These are phyloP conservation scores for Leptinotarsa rubiginosa DNA, from an alignment of 2,888 invertebrate species.

Conservation along the genomic window DNA sequence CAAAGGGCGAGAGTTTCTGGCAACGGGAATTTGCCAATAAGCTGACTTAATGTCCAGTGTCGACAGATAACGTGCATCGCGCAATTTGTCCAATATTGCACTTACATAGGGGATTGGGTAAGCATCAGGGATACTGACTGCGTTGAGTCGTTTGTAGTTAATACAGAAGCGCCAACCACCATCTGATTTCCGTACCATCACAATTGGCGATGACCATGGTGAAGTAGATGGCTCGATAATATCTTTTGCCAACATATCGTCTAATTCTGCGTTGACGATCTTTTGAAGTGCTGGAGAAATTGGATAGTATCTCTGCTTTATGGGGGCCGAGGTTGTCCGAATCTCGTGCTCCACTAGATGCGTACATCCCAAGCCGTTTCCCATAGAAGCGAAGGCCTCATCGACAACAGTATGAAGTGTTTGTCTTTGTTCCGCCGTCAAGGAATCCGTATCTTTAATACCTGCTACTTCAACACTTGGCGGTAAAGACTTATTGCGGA, in stretches of 20 bases:
- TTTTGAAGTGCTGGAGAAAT: constrained; percentile 38
- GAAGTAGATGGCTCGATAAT: constrained; percentile 49
- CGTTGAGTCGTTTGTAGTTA: constrained; percentile 49
- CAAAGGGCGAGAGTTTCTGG: constrained; percentile 35
- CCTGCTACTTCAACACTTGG: background rate
- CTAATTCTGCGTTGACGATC: constrained; percentile 44
- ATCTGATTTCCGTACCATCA: constrained; percentile 58
- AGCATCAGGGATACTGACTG: constrained; percentile 41
- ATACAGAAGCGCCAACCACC: constrained; percentile 48
- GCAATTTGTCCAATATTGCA: constrained; percentile 31
- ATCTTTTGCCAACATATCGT: constrained; percentile 48
- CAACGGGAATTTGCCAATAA: constrained; percentile 35
- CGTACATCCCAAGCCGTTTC: constrained; percentile 33
- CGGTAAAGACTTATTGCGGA: background rate
- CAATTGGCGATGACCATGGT: constrained; percentile 55
- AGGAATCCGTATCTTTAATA: constrained; percentile 16
- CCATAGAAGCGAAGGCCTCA: constrained; percentile 34
- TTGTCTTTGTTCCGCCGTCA: constrained; percentile 16
- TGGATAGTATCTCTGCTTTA: constrained; percentile 44
- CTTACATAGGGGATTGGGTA: constrained; percentile 34
- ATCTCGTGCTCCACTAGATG: constrained; percentile 37
- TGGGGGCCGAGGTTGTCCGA: constrained; percentile 33
- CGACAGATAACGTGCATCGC: constrained; percentile 38
- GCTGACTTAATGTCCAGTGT: constrained; percentile 39
- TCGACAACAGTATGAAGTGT: constrained; percentile 13